phyloP scores from a whole-genome alignment of 2,888 invertebrate genomes.

The Xylophagus ater region DNA sequence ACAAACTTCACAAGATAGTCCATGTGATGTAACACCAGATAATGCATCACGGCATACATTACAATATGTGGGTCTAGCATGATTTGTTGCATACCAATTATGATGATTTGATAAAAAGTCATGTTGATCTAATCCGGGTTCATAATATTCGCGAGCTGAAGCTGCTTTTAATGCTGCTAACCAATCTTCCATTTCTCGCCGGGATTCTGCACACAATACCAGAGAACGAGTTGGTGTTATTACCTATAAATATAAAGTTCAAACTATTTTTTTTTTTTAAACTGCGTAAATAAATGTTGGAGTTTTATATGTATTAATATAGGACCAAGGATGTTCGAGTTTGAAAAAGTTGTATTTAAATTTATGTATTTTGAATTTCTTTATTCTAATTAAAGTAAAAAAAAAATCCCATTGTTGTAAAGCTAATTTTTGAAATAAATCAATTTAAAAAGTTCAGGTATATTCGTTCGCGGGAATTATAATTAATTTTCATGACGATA shows the following conservation, averaged over 20 bases:
- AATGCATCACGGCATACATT: constrained; percentile 93
- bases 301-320: no score
- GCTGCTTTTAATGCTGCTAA: constrained; percentile 70
- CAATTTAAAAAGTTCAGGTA: no score
- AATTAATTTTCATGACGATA: no score
- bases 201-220: constrained; percentile 66
- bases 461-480: no score
- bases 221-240: constrained; percentile 68
- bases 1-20: constrained; percentile 93
- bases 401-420: no score
- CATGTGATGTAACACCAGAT: constrained; percentile 88
- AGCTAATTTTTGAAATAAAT: no score
- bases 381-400: no score
- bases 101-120: constrained; percentile 59
- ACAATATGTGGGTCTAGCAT: constrained; percentile 92
- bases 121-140: constrained; percentile 50
- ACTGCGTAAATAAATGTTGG: no score
- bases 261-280: no score
- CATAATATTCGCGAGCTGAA: constrained; percentile 37
- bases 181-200: constrained; percentile 90
- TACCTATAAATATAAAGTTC: constrained; percentile 42
- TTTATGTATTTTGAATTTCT: no score
- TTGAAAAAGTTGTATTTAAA: no score
- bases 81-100: constrained; percentile 83
- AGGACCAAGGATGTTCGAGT: no score